These are phyloP conservation scores for Poicephalus meyeri DNA, from an alignment of 2,113 vertebrate genomes.

Conservation along the genomic window DNA sequence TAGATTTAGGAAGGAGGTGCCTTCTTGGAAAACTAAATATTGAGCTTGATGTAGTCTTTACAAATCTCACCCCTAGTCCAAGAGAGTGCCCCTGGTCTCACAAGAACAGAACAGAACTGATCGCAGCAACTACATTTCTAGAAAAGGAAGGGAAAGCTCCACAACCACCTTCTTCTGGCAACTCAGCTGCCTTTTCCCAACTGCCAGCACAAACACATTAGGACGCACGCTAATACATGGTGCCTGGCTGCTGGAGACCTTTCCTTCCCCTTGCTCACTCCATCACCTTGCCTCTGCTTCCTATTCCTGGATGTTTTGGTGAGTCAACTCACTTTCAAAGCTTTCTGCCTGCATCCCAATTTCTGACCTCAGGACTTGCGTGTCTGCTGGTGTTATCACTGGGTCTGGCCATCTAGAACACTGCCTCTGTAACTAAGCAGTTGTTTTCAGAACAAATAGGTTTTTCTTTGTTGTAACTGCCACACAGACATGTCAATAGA, in stretches of 20 bases:
- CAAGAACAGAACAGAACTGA: neutral
- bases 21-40: neutral
- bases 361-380: neutral
- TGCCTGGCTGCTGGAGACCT: neutral
- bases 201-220: neutral
- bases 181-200: neutral
- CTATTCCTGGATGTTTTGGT: fast-evolving
- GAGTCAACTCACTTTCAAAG: neutral
- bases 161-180: fast-evolving
- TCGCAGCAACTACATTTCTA: fast-evolving
- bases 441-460: slow-evolving; percentile 38
- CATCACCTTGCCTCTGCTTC: neutral
- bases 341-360: neutral
- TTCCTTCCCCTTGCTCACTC: neutral
- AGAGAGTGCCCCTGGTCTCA: neutral
- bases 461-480: slow-evolving; percentile 14
- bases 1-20: neutral
- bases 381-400: neutral
- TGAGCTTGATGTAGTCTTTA: neutral
- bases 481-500: neutral
- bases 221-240: fast-evolving
- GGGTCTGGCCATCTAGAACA: neutral
- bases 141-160: neutral
- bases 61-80: neutral
- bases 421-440: neutral